Evolutionary conservation across 1,140 invertebrate species (phyloP).

Genomic region (Polypedilum pembai): DNA sequence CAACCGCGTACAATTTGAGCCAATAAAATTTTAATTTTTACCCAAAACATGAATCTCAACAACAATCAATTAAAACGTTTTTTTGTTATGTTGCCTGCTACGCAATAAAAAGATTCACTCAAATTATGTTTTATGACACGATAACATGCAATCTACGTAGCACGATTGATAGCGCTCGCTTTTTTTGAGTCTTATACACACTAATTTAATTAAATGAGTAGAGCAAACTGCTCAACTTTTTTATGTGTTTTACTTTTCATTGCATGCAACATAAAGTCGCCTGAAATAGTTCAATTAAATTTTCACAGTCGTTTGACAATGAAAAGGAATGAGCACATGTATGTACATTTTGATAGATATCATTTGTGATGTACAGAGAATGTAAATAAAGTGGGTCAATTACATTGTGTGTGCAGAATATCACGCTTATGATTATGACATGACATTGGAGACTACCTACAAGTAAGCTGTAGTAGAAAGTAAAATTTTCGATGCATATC

Average conservation of each 20-base stretch:
- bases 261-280: background rate
- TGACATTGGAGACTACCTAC: background rate
- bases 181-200: background rate
- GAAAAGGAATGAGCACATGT: background rate
- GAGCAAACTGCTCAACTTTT: background rate
- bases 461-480: background rate
- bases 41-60: background rate
- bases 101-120: constrained; percentile 19
- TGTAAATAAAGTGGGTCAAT: constrained; percentile 7
- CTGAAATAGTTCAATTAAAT: background rate
- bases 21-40: background rate
- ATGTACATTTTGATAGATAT: no score
- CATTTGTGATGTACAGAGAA: no score
- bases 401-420: background rate
- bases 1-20: background rate
- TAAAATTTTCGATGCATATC: background rate
- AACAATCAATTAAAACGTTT: constrained; percentile 7
- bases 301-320: constrained; percentile 17
- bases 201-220: constrained; percentile 6
- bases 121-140: constrained; percentile 26
- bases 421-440: background rate
- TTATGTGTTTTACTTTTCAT: background rate
- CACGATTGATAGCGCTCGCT: background rate
- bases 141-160: constrained; percentile 13
- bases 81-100: background rate